Evolutionary conservation across 2,888 invertebrate species (phyloP), one percentile per base, ranked within the genome.

Genomic region (Eulithis prunata): DNA sequence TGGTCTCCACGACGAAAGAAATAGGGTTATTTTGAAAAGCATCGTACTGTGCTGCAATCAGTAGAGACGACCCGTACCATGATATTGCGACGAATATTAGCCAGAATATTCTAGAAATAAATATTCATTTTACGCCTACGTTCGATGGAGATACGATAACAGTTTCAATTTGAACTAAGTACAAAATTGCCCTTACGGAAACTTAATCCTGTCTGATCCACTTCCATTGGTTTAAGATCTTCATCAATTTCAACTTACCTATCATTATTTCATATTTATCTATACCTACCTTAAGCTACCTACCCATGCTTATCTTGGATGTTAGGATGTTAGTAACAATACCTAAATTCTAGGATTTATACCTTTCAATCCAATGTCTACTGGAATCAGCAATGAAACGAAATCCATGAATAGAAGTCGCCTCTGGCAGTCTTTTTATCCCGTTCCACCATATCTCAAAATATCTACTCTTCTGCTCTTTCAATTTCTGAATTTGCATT

Each of bases 1-100:
- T 95, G 0, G 96, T 96, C 76, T 97, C 97, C 12, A 95, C 95
- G 0, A 96, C 96, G 78, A 97, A 96, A 62, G 96, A 96, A 61
- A 97, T 96, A 0, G 96, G 95, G 79, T 96, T 95, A 73, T 95
- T 94, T 73, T 94, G 94, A 78, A 94, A 97, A 0, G 94, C 94
- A n/a, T 93, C 85, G 84, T 95, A 94, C 62, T 95, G 94, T 0
- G 94, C 94, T 10, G 83, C 78, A 62, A 96, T 95, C 66, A 96
- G 83, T 4, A 93, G 72, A 0, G 89, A 87, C 0, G 95, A 95
- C 0, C 94, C 94, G 56, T 94, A 93, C 95, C 95, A 96, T 10
- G 95, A 95, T 6, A 95, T 67, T 2, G 82, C 78, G 58, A 95
- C 95, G 71, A 94, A 94, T 49, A 94, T 72, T 0, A 94, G 52